Evolutionary conservation across 2,113 vertebrate species (phyloP), one percentile per base, ranked within the genome.

Genomic region (Gracilinanus agilis): DNA sequence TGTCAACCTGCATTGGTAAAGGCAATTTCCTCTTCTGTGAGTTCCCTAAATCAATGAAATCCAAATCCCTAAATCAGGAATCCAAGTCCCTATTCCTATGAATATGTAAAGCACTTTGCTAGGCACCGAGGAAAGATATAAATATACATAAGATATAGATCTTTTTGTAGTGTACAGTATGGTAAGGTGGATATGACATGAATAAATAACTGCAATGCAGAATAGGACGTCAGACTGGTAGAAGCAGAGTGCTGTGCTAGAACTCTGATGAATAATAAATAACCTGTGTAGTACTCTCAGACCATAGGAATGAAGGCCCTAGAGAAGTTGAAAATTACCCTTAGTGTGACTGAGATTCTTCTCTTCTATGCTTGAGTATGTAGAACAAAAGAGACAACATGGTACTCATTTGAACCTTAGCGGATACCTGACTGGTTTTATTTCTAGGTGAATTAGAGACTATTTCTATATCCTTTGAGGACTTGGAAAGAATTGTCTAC

Each of bases 341-440:
- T 0, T 27, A 44, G 67, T 88, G 90, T 92, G 75, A 44, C 92
- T 67, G 44, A 75, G 13, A 67, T 89, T 24, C 54, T 0, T 55
- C 23, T 13, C 19, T 12, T 11, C 83, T 55, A 11, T 24, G 75
- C 56, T 29, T 67, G 1, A 40, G n/a, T 90, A 16, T 16, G 16
- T 25, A 21, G 40, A 24, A 40, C 24, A 56, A 11, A 44, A 94
- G 61, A 54, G 10, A 55, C 24, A 94, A 91, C 53, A 44, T 40
- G 16, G 6, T 95, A 53, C 56, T 91, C 90, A 44, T n/a, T 92
- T 44, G 44, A 92, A 54, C n/a, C 88, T 94, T 53, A 54, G 94
- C 44, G 56, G 10, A 89, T 95, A 19, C 34, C 44, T 91, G 88
- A 88, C 95, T 95, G 90, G 56, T 24, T 94, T 94, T n/a, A 29